These are phyloP conservation scores for Xiphorhynchus erythropygius DNA, from an alignment of 2,797 vertebrate species.

Conservation along the genomic window DNA sequence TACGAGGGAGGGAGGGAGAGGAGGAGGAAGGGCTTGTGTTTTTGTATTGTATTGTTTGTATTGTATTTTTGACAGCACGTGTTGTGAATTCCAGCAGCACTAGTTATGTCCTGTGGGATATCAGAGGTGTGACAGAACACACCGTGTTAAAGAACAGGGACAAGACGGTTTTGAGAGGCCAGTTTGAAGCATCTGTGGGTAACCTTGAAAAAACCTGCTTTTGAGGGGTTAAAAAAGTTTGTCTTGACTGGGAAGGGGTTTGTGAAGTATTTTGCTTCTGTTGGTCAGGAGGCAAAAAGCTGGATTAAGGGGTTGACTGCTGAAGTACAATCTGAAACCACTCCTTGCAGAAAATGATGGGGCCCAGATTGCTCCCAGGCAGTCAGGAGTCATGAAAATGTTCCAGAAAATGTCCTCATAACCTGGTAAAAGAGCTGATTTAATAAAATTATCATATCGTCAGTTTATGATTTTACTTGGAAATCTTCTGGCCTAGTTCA, in stretches of 20 bases:
- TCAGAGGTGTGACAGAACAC: not conserved
- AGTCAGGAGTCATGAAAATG: not conserved
- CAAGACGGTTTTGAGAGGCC: rapidly evolving
- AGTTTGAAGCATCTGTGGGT: not conserved
- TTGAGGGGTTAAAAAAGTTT: not conserved
- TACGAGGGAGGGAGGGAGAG: rapidly evolving
- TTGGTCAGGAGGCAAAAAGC: not conserved
- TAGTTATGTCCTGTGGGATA: rapidly evolving
- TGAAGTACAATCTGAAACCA: not conserved
- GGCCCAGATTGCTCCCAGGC: not conserved
- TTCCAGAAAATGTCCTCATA: not conserved
- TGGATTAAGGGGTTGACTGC: not conserved
- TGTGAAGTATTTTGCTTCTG: not conserved
- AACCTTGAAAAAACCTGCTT: not conserved
- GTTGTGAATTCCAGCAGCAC: not conserved
- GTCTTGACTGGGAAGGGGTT: not conserved
- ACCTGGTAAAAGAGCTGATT: slow-evolving; percentile 17
- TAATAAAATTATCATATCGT: slow-evolving; percentile 15
- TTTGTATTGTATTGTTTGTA: not conserved
- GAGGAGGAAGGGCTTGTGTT: not conserved
- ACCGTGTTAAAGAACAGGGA: rapidly evolving
- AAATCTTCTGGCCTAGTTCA: slow-evolving; percentile 46
- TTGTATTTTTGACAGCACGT: not conserved
- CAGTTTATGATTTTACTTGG: slow-evolving; percentile 40
- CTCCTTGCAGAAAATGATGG: rapidly evolving